These are phyloP conservation scores for Rhinophrynus dorsalis DNA, from an alignment of 2,797 vertebrate genomes.

Conservation along the genomic window DNA sequence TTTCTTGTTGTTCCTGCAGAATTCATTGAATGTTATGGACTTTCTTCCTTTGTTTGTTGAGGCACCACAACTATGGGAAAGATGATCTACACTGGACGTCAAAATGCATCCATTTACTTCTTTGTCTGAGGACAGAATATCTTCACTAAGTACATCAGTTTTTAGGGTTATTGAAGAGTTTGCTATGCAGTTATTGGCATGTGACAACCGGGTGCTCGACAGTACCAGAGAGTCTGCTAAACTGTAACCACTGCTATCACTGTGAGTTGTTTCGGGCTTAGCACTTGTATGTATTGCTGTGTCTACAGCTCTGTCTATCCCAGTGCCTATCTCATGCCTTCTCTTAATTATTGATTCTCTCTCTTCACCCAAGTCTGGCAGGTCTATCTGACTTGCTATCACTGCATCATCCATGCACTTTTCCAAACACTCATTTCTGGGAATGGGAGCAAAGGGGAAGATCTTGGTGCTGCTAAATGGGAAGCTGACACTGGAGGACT, in stretches of 20 bases:
- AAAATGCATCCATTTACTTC: background rate
- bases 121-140: background rate
- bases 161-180: background rate
- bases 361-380: background rate
- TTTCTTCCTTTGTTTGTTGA: background rate
- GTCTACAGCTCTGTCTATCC: background rate
- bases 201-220: conserved; percentile 46
- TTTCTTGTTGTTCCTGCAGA: background rate
- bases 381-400: background rate
- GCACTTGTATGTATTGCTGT: background rate
- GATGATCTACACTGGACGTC: background rate
- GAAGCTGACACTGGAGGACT: background rate
- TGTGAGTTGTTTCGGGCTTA: no score
- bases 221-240: background rate
- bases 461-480: conserved; percentile 25
- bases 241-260: background rate
- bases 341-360: background rate
- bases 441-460: conserved; percentile 1
- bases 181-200: background rate
- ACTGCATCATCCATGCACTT: conserved; percentile 3
- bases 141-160: background rate
- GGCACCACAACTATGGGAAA: background rate
- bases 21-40: background rate
- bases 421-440: background rate
- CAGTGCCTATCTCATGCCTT: background rate